These are phyloP conservation scores for Zoanthus gigantus DNA, from an alignment of 92 coral and sea anemone genomes.

Conservation along the genomic window DNA sequence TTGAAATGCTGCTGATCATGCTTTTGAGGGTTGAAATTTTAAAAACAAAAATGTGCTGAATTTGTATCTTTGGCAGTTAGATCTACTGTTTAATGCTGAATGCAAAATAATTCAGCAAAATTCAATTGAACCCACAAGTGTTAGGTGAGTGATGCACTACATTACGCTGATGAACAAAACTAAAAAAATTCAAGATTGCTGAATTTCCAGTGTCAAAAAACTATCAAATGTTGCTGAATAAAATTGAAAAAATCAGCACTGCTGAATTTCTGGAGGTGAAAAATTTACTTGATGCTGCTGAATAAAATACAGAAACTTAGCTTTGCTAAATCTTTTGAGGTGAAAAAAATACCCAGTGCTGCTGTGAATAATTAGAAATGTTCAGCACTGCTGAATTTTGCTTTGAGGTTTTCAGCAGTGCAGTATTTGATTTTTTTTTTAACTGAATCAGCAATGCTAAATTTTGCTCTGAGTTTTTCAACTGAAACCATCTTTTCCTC, in stretches of 20 bases:
- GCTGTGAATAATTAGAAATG: no score
- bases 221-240: not conserved
- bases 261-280: slow-evolving; percentile 8
- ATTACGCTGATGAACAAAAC: slow-evolving; percentile 8
- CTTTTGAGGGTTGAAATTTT: slow-evolving; percentile 17
- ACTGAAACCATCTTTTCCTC: not conserved
- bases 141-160: not conserved
- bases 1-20: slow-evolving; percentile 27
- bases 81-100: slow-evolving; percentile 31
- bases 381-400: no score
- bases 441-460: not conserved
- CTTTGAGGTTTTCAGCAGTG: no score
- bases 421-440: no score
- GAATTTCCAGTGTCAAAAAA: not conserved
- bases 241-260: slow-evolving; percentile 15
- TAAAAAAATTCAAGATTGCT: not conserved
- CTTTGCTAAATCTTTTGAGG: not conserved
- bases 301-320: not conserved
- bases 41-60: slow-evolving; percentile 18
- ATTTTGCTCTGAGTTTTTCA: not conserved
- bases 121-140: slow-evolving; percentile 24
- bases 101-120: slow-evolving; percentile 22
- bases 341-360: not conserved
- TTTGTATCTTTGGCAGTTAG: slow-evolving; percentile 24
- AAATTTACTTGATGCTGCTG: slow-evolving; percentile 13